Percentiles rank a stretch among this genome's conserved stretches.
phyloP scores from a whole-genome alignment of 2,113 vertebrate species.

The Crotalus horridus region DNA sequence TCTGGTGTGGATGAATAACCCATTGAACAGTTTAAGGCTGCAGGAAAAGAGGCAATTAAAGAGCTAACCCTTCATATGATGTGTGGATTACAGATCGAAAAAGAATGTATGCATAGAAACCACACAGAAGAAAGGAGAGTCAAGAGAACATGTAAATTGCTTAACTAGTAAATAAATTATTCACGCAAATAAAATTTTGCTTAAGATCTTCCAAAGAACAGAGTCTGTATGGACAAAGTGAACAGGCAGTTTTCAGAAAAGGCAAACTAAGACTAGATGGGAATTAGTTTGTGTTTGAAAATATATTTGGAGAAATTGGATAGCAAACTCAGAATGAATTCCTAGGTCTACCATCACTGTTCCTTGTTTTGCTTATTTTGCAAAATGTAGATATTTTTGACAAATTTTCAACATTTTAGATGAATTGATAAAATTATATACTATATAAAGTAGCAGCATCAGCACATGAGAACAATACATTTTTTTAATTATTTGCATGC shows the following conservation, averaged over 20 bases:
- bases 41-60: neutral
- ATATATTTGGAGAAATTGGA: neutral
- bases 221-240: neutral
- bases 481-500: neutral
- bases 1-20: neutral
- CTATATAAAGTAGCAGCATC: neutral
- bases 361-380: neutral
- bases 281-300: neutral
- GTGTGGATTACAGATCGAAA: neutral
- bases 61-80: neutral
- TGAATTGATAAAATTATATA: neutral
- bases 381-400: neutral
- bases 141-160: neutral
- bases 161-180: neutral
- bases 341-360: neutral
- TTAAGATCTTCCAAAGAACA: neutral
- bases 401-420: neutral
- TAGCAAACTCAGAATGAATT: neutral
- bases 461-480: neutral
- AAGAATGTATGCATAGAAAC: neutral
- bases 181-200: neutral
- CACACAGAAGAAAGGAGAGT: neutral
- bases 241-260: neutral
- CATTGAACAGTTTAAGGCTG: neutral
- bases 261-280: neutral